Evolutionary conservation across 2,797 vertebrate species (phyloP).

Genomic region (Amniataba percoides): DNA sequence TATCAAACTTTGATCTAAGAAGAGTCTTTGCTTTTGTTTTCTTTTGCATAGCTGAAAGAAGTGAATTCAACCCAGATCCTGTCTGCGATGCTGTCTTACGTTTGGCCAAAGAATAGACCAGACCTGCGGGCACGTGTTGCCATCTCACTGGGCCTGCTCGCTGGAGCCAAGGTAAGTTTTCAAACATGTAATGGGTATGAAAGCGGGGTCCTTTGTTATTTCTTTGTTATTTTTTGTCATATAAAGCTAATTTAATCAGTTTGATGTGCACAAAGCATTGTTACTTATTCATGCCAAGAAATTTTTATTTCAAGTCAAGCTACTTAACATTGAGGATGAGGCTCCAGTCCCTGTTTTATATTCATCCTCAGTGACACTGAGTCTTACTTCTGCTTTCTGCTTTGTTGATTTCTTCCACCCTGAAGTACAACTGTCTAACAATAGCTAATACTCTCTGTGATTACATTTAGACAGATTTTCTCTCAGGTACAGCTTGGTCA

Average conservation of each 20-base stretch:
- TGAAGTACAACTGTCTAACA: constrained; percentile 10
- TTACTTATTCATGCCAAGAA: background rate
- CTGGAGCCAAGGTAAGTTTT: constrained; percentile 91
- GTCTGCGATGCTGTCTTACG: constrained; percentile 93
- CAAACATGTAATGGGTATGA: background rate
- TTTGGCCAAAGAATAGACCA: constrained; percentile 96
- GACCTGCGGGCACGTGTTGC: constrained; percentile 94
- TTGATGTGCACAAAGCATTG: background rate
- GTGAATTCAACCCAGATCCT: constrained; percentile 91
- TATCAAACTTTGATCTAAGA: constrained; percentile 24
- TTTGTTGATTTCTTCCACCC: constrained; percentile 15
- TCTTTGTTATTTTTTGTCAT: background rate
- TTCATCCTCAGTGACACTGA: background rate
- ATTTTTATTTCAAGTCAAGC: background rate
- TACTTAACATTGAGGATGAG: background rate
- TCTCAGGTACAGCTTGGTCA: background rate
- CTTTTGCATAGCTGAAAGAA: constrained; percentile 89
- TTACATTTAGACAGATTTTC: background rate
- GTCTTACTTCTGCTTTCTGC: constrained; percentile 10
- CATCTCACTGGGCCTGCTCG: constrained; percentile 92
- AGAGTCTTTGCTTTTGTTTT: constrained; percentile 44
- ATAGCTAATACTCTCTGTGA: background rate
- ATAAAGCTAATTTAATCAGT: background rate
- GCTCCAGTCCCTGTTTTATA: background rate
- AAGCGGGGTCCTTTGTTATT: background rate